Evolutionary conservation across 2,888 invertebrate genomes (phyloP), one percentile per base, ranked within the genome.

Genomic region (Metacarcinus magister): DNA sequence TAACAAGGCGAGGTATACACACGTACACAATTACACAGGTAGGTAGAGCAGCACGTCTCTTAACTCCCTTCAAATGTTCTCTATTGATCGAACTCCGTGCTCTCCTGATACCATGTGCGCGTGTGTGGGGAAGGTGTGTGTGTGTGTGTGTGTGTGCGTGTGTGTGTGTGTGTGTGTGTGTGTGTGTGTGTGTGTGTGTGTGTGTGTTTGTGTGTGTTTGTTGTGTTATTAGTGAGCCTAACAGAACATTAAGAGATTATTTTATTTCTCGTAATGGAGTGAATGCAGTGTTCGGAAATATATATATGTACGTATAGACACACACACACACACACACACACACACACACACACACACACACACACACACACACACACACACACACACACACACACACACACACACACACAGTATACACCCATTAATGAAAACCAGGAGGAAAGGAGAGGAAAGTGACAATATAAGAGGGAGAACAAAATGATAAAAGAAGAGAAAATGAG

Each of bases 351-450:
- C 82, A 82, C 82, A 82, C 82, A 82, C 82, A 82, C 82, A 82
- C 82, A 82, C 82, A 82, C 82, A 82, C 82, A 82, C 82, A 82
- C 82, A 82, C 82, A 82, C 82, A 82, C 82, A 82, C 82, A 82
- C 82, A 82, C 32, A 82, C 82, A 82, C 82, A 82, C 32, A 82
- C 82, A 82, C 82, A 82, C 32, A 82, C 82, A 82, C 82, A 82
- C 32, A 82, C 82, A 82, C 82, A 82, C 82, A 82, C 82, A 2
- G 23, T 2, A 2, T 19, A 75, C 75, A 75, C 0, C 75, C 75
- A n/a, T 75, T n/a, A 75, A 75, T n/a, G 23, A 8, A 75, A 75
- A 4, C 28, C 28, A 75, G 28, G 28, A 75, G 28, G 28, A n/a
- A n/a, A 75, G 4, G 8, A n/a, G n/a, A 75, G 75, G n/a, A 19